Base-by-base conservation (phyloP, 2,888 invertebrate genomes). In the Tillus elongatus region DNA sequence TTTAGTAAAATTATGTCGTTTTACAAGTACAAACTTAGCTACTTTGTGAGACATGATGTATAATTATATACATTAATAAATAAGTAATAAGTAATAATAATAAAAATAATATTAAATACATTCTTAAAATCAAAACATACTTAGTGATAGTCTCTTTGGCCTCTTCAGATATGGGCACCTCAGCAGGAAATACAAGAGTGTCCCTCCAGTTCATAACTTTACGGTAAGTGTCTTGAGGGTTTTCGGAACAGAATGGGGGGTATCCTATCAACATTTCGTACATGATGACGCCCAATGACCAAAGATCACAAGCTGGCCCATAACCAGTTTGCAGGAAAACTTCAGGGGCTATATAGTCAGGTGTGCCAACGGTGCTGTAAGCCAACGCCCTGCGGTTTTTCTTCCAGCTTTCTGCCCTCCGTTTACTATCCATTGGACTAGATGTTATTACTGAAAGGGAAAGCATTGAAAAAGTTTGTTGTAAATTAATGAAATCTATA, bases 261-360 rank as follows among this genome's bases (percentile, higher is more conserved):
- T 97, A 99, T 13, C 98, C 97, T 69, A 98, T 98, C 51, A 99
- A 74, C 98, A 99, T 99, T 72, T 99, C 98, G 69, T 97, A 98
- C 98, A 99, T 98, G 56, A 98, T 98, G 39, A 99, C 98, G 14
- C 98, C 98, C 39, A 99, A 74, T 43, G 95, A 96, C 98, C 98
- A 98, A 92, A 96, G 99, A 69, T 99, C 98, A 56, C 97, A 98
- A 40, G 93, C 87, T 33, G 92, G 86, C 2, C 92, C 93, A 67
- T 99, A 99, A 29, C 98, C 98, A 24, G 93, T 95, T 70, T 96
- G 96, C 52, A 90, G 73, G 69, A 90, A 98, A 53, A 98, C 97
- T 74, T 99, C 98, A 1, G 98, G 98, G 16, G 98, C 98, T 57
- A 99, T 99, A 64, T 99, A 99, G 71, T 99, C 98, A 2, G 98